Evolutionary conservation across 2,888 invertebrate genomes (phyloP).

Genomic region (Tuberolachnus salignus): DNA sequence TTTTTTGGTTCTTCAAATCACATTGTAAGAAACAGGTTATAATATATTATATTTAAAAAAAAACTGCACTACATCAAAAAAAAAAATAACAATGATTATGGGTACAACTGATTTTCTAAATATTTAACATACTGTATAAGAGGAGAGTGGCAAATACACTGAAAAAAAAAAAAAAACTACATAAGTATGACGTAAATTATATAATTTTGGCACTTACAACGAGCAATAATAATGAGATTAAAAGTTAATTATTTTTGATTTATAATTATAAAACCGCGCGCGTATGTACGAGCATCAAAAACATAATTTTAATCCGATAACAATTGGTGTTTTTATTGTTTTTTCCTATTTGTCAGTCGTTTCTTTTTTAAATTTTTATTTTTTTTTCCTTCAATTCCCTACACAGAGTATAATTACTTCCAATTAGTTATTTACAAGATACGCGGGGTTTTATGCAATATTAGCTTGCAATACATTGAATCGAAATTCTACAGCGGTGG

Average conservation of each 20-base stretch:
- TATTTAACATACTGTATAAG: not conserved
- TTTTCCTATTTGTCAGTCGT: conserved; percentile 40
- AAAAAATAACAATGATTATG: no score
- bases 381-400: not conserved
- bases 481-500: conserved; percentile 6
- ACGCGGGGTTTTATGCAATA: not conserved
- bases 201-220: conserved; percentile 53
- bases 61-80: no score
- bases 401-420: conserved; percentile 8
- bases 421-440: not conserved
- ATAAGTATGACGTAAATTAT: conserved; percentile 2
- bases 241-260: conserved; percentile 54
- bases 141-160: not conserved
- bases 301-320: conserved; percentile 45
- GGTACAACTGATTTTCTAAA: no score
- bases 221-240: conserved; percentile 46
- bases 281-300: conserved; percentile 17
- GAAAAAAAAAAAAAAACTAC: conserved; percentile 10
- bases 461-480: not conserved
- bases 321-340: conserved; percentile 26
- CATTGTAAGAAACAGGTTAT: no score
- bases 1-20: no score
- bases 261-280: conserved; percentile 37
- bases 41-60: no score
- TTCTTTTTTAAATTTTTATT: conserved; percentile 10